Evolutionary conservation across 2,797 vertebrate genomes (phyloP).

Genomic region (Chelon labrosus): DNA sequence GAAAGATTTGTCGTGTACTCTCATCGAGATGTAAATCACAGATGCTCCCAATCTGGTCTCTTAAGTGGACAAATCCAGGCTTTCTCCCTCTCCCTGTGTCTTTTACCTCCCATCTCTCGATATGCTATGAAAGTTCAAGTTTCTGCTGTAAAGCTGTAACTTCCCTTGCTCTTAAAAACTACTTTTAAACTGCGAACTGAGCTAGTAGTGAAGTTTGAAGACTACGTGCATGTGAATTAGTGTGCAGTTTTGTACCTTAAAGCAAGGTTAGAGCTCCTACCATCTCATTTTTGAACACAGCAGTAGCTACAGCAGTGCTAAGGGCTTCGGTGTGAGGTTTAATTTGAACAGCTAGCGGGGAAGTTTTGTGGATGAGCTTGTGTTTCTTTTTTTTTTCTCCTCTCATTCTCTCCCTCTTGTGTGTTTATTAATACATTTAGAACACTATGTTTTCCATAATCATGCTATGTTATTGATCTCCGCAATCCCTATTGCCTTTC

Average conservation of each 20-base stretch:
- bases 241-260: constrained; percentile 11
- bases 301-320: neutral
- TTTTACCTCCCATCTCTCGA: constrained; percentile 10
- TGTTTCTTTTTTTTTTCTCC: neutral
- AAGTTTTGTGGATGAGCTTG: constrained; percentile 9
- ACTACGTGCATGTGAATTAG: constrained; percentile 16
- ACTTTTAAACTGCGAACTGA: constrained; percentile 9
- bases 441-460: constrained; percentile 10
- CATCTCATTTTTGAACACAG: constrained; percentile 19
- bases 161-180: constrained; percentile 22
- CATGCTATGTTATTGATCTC: constrained; percentile 18
- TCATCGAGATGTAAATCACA: constrained; percentile 49
- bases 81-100: constrained; percentile 1
- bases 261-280: neutral
- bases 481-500: constrained; percentile 16
- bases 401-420: neutral
- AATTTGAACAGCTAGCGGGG: constrained; percentile 27
- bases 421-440: constrained; percentile 35
- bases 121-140: constrained; percentile 1
- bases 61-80: constrained; percentile 29
- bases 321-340: constrained; percentile 30
- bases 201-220: constrained; percentile 24
- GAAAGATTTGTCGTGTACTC: constrained; percentile 45
- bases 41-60: constrained; percentile 43
- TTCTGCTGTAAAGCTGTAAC: constrained; percentile 32